phyloP scores from a whole-genome alignment of 2,888 invertebrate genomes.

The Deilephila porcellus region DNA sequence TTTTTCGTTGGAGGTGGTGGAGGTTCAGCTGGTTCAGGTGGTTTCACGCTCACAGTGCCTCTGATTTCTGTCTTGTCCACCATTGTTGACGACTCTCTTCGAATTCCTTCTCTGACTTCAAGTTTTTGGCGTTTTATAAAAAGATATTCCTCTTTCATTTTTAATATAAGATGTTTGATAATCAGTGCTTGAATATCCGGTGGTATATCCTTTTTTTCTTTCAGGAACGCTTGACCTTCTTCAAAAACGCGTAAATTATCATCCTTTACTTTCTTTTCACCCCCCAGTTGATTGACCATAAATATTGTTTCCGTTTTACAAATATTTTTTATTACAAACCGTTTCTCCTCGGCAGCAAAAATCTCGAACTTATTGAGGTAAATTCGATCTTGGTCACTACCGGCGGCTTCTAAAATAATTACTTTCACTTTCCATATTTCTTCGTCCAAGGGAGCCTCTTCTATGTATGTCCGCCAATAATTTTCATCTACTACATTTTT shows the following conservation, averaged over 20 bases:
- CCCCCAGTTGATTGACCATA: constrained; percentile 78
- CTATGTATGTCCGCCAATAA: constrained; percentile 64
- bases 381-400: constrained; percentile 72
- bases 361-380: constrained; percentile 74
- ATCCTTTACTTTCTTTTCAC: constrained; percentile 74
- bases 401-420: constrained; percentile 71
- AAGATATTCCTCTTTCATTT: constrained; percentile 76
- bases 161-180: constrained; percentile 74
- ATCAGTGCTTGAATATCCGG: constrained; percentile 71
- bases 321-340: constrained; percentile 78
- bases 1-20: constrained; percentile 52
- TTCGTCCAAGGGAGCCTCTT: constrained; percentile 64
- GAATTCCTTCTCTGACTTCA: constrained; percentile 70
- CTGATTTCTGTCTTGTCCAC: constrained; percentile 63
- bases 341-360: constrained; percentile 69
- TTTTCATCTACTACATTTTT: constrained; percentile 56
- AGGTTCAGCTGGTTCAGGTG: constrained; percentile 45
- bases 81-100: constrained; percentile 71
- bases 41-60: constrained; percentile 59
- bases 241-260: constrained; percentile 72
- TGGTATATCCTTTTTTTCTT: constrained; percentile 74
- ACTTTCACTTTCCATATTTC: constrained; percentile 70
- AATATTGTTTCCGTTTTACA: constrained; percentile 78
- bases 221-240: constrained; percentile 70
- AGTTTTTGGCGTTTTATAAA: constrained; percentile 70